phyloP scores from a whole-genome alignment of 1,140 invertebrate genomes.

The Drosophila pallidifrons region DNA sequence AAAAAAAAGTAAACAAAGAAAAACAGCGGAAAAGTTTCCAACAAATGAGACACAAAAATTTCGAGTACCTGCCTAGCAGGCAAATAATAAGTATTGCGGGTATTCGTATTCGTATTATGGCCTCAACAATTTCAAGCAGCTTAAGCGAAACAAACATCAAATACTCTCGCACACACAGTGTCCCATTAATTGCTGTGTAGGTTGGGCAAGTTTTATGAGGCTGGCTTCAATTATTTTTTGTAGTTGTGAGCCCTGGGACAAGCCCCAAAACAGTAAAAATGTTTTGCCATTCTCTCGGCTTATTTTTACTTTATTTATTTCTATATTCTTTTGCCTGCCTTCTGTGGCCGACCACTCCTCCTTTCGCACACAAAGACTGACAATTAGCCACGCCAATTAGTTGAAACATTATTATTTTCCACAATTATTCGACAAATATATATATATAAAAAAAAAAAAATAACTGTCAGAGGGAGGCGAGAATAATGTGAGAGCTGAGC shows the following conservation, averaged over 20 bases:
- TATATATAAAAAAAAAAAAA: neutral
- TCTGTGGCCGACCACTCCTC: slow-evolving; percentile 11
- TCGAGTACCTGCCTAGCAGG: slow-evolving; percentile 31
- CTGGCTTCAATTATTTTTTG: slow-evolving; percentile 67
- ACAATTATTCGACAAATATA: slow-evolving; percentile 54
- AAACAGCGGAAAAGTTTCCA: slow-evolving; percentile 1
- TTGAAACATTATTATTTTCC: slow-evolving; percentile 58
- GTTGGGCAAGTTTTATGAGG: slow-evolving; percentile 59
- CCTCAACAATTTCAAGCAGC: slow-evolving; percentile 18
- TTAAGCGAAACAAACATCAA: slow-evolving; percentile 14
- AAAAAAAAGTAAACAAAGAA: neutral
- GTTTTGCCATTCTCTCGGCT: slow-evolving; percentile 21
- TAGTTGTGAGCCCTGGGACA: slow-evolving; percentile 23
- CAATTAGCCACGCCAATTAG: slow-evolving; percentile 74
- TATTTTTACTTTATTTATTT: slow-evolving; percentile 47
- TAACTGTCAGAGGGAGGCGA: neutral
- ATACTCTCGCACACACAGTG: neutral
- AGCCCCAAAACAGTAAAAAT: slow-evolving; percentile 38
- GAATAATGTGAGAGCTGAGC: neutral
- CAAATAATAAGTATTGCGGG: slow-evolving; percentile 26
- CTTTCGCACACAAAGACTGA: slow-evolving; percentile 30
- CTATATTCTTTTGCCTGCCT: slow-evolving; percentile 20
- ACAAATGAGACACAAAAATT: neutral
- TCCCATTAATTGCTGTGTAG: slow-evolving; percentile 6
- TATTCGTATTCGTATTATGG: slow-evolving; percentile 21